Base-by-base conservation (phyloP, 1,140 invertebrate genomes). In the Holcopasites calliopsidis region DNA sequence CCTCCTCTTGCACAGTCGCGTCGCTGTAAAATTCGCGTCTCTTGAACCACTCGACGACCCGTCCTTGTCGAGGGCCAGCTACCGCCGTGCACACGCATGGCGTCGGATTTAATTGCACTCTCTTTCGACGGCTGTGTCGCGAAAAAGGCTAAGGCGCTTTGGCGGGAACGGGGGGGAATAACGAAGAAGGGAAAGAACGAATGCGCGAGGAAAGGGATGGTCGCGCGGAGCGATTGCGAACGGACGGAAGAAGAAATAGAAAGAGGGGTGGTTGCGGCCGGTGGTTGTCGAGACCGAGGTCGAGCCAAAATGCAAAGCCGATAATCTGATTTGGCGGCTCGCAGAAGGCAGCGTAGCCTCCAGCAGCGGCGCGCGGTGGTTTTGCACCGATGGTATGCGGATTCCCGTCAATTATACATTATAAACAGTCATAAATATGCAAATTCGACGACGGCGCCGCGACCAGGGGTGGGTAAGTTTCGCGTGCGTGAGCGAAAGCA, bases 351-450 rank as follows among this genome's bases (percentile, higher is more conserved):
- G 44, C 42, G 74, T 80, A 82, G 75, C 79, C 80, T 69, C 31
- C 70, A 62, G 76, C 62, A 60, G 57, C n/a, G n/a, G n/a, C n/a
- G n/a, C n/a, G n/a, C n/a, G 33, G 62, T 80, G 60, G 78, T 74
- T 77, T 80, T 70, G 47, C 60, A 28, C 49, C 58, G 64, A 74
- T 68, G 77, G 61, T 77, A 76, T 74, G 80, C 68, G 83, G 75
- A 84, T 85, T 85, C 80, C 74, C 83, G 84, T 85, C 84, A 85
- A 85, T 85, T 85, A 85, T 85, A 85, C 84, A 85, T 85, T 85
- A 85, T 85, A 85, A 85, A 85, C 83, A 85, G 84, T 85, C 80
- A 85, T 85, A 85, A 85, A 80, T 85, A 85, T 85, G 84, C 83
- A 85, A 83, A 85, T 77, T 70, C 49, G 16, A 23, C 18, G 61